phyloP scores from a whole-genome alignment of 2,113 vertebrate genomes.

The Siniperca knerii region DNA sequence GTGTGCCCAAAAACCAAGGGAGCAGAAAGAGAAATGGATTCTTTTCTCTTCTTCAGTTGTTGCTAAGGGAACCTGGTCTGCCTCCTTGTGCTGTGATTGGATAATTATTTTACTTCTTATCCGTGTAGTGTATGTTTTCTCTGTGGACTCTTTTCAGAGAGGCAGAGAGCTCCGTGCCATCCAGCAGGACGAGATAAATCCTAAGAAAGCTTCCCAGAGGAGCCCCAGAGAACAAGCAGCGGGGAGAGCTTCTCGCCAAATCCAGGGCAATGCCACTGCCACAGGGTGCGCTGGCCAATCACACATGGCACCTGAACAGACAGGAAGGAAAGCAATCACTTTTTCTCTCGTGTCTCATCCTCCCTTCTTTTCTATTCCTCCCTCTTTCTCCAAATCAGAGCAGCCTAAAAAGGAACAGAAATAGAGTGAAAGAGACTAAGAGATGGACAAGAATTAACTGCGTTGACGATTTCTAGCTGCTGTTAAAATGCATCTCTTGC shows the following conservation, averaged over 20 bases:
- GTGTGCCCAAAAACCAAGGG: slow-evolving; percentile 77
- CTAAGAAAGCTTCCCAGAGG: slow-evolving; percentile 72
- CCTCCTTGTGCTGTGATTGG: slow-evolving; percentile 81
- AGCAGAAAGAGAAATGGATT: slow-evolving; percentile 74
- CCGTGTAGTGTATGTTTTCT: slow-evolving; percentile 74
- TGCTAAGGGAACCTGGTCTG: slow-evolving; percentile 84
- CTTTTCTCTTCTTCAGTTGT: slow-evolving; percentile 81
- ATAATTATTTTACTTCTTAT: slow-evolving; percentile 83
- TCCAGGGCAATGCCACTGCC: slow-evolving; percentile 71
- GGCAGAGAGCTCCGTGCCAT: slow-evolving; percentile 70
- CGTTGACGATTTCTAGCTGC: slow-evolving; percentile 55
- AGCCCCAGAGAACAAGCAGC: slow-evolving; percentile 63
- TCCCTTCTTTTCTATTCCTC: not conserved
- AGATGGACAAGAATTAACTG: slow-evolving; percentile 58
- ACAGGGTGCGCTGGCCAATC: slow-evolving; percentile 67
- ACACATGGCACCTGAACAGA: slow-evolving; percentile 80
- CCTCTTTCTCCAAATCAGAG: slow-evolving; percentile 30
- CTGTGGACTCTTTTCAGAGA: slow-evolving; percentile 74
- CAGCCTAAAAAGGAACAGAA: slow-evolving; percentile 38
- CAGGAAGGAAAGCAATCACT: slow-evolving; percentile 67
- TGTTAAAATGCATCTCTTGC: slow-evolving; percentile 53
- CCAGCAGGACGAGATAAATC: slow-evolving; percentile 82
- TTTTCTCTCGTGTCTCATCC: slow-evolving; percentile 57
- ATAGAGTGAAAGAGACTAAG: slow-evolving; percentile 20
- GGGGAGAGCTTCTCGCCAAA: slow-evolving; percentile 67